Conservation (phyloP, 2,797 vertebrate genomes). For the Trichosurus vulpecula region DNA sequence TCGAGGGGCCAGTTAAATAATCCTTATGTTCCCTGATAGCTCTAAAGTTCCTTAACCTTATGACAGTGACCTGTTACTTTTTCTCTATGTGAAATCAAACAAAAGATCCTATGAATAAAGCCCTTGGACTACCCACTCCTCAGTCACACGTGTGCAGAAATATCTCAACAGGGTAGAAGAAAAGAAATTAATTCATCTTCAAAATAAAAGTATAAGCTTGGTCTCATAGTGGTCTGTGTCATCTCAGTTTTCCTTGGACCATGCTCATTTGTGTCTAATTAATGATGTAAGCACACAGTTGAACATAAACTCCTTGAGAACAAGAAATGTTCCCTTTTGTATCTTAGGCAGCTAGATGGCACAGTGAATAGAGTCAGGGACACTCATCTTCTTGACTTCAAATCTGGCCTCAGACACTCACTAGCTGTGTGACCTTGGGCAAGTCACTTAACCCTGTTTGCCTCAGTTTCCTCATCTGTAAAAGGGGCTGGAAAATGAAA, state of each 20-base stretch:
- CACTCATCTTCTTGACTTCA: neutral
- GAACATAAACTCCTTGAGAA: neutral
- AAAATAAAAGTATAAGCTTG: neutral
- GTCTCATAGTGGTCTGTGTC: neutral
- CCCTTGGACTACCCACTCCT: neutral
- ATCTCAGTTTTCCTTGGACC: neutral
- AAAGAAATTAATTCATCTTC: neutral
- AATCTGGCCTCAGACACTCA: neutral
- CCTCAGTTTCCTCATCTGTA: neutral
- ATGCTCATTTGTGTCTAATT: neutral
- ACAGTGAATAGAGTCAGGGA: neutral
- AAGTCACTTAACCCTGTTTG: neutral
- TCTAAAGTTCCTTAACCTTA: neutral
- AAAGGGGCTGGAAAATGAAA: neutral
- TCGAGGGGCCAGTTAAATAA: fast-evolving
- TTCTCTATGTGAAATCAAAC: neutral
- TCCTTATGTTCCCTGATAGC: fast-evolving
- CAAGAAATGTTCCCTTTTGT: neutral
- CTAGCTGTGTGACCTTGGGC: neutral
- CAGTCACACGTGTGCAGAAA: neutral
- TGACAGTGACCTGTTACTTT: neutral
- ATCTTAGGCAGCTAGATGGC: neutral
- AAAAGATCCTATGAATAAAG: neutral
- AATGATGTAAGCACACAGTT: neutral
- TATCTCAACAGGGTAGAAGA: neutral